A percentile compares a stretch with the other conserved stretches of the same genome.
phyloP scores from a whole-genome alignment of 37 sponge, comb jelly and placozoan species.

The Halichondria panicea region DNA sequence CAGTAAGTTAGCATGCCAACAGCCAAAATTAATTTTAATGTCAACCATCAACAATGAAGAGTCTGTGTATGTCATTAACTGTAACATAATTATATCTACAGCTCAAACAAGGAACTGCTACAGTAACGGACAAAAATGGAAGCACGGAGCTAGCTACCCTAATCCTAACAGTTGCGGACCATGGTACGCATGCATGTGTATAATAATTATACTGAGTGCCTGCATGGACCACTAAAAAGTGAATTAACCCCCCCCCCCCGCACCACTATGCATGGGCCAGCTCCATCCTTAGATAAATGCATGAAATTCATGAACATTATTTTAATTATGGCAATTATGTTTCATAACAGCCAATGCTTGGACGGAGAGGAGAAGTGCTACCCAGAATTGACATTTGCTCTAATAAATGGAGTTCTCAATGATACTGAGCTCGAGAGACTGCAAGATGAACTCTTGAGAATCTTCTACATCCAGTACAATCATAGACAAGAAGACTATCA shows the following conservation, averaged over 20 bases:
- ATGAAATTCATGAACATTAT: not conserved
- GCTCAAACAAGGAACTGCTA: constrained; percentile 12
- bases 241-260: no score
- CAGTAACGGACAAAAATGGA: not conserved
- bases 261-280: not conserved
- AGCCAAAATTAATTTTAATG: no score
- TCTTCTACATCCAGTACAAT: constrained; percentile 14
- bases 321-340: not conserved
- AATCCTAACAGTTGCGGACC: constrained; percentile 11
- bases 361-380: constrained; percentile 22
- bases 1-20: no score
- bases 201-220: not conserved
- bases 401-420: not conserved
- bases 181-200: constrained; percentile 21
- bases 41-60: not conserved
- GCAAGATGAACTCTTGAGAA: not conserved
- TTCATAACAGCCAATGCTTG: constrained; percentile 27
- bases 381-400: constrained; percentile 5
- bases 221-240: no score
- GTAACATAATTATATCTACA: not conserved
- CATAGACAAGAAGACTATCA: no score
- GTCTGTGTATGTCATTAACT: not conserved
- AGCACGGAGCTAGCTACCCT: constrained; percentile 5
- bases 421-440: not conserved
- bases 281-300: not conserved